Conservation (phyloP, 1,140 invertebrate species). For the Drosophila ananassae region DNA sequence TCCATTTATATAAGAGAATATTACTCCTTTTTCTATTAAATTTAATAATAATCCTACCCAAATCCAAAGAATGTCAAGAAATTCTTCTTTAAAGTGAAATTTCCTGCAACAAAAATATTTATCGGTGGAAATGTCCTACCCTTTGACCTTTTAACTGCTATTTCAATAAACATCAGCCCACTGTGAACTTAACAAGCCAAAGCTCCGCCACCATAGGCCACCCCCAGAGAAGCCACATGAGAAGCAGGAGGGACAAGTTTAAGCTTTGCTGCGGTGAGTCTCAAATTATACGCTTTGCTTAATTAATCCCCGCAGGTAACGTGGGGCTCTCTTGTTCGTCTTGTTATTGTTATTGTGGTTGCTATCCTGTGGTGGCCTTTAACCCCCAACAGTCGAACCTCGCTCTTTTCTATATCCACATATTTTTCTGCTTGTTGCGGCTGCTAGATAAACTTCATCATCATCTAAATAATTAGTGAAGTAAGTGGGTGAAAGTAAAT, state of each 20-base stretch:
- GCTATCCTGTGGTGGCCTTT: conserved; percentile 37
- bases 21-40: not conserved
- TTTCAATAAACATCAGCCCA: not conserved
- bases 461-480: conserved; percentile 40
- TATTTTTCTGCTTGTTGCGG: conserved; percentile 39
- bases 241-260: conserved; percentile 19
- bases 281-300: conserved; percentile 67
- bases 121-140: not conserved
- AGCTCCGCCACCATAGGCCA: not conserved
- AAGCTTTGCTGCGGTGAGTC: conserved; percentile 43
- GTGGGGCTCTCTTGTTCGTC: conserved; percentile 33
- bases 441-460: conserved; percentile 55
- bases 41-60: too few relatives aligned
- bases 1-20: not conserved
- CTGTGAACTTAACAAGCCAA: conserved; percentile 11
- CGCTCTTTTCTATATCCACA: conserved; percentile 24
- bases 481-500: conserved; percentile 2
- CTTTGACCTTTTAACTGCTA: not conserved
- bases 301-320: conserved; percentile 69
- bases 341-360: conserved; percentile 26
- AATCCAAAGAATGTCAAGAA: too few relatives aligned
- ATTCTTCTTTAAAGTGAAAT: too few relatives aligned
- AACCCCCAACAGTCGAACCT: conserved; percentile 18
- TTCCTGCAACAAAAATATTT: too few relatives aligned
- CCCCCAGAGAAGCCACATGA: conserved; percentile 12